A percentile compares a stretch with the other conserved stretches of the same genome.
phyloP scores from a whole-genome alignment of 2,888 invertebrate species.

The Poecilobothrus nobilitatus region DNA sequence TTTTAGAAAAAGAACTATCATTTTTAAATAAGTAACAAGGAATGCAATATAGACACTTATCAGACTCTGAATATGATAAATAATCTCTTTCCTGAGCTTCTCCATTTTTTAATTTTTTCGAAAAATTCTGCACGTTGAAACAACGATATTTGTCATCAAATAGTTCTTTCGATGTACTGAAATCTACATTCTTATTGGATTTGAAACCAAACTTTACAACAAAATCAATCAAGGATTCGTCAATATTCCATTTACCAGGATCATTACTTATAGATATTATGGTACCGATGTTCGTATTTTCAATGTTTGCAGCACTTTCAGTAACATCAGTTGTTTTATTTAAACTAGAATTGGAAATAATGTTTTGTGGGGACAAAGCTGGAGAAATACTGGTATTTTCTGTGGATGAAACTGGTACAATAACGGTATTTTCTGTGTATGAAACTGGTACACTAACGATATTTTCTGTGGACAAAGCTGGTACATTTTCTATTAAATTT shows the following conservation, averaged over 20 bases:
- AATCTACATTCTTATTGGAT: background rate
- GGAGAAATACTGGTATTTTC: no score
- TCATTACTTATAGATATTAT: background rate
- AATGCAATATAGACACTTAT: background rate
- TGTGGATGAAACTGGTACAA: no score
- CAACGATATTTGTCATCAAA: slow-evolving; percentile 2
- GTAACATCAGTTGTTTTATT: no score
- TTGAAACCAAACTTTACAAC: slow-evolving; percentile 2
- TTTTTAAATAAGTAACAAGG: background rate
- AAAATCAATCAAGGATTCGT: background rate
- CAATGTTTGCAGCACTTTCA: no score
- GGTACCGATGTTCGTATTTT: background rate
- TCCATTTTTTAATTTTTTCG: slow-evolving; percentile 4
- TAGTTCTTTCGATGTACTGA: background rate
- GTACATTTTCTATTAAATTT: no score
- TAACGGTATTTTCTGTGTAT: no score
- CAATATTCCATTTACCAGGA: background rate
- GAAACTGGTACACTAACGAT: no score
- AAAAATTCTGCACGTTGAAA: background rate
- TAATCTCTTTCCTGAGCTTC: background rate
- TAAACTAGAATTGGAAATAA: no score
- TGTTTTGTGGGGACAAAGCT: no score
- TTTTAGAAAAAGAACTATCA: background rate
- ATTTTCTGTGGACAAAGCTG: no score
- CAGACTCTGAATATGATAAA: background rate